phyloP scores from a whole-genome alignment of 2,888 invertebrate genomes.

The Pemphredon lugubris region DNA sequence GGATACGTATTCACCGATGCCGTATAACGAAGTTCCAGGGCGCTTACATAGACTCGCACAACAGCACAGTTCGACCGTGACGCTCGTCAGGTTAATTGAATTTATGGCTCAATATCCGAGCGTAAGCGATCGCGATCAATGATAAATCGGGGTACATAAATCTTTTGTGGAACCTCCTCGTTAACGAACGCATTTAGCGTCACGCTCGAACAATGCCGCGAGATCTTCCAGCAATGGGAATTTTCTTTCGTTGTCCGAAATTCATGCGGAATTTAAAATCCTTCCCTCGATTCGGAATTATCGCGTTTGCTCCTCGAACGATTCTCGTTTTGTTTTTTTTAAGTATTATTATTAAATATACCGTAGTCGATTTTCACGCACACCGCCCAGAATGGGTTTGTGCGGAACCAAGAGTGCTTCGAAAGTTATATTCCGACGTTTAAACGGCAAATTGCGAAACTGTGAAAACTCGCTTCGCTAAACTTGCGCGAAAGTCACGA shows the following conservation, averaged over 20 bases:
- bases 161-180: slow-evolving; percentile 53
- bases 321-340: too few species aligned
- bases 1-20: slow-evolving; percentile 31
- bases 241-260: neutral
- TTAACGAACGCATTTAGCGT: slow-evolving; percentile 37
- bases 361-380: too few species aligned
- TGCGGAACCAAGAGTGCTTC: too few species aligned
- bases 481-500: too few species aligned
- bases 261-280: neutral
- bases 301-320: neutral
- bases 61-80: slow-evolving; percentile 51
- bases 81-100: slow-evolving; percentile 72
- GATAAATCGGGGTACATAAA: slow-evolving; percentile 68
- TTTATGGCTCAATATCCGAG: slow-evolving; percentile 73
- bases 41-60: slow-evolving; percentile 19
- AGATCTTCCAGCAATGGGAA: slow-evolving; percentile 17
- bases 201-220: slow-evolving; percentile 31
- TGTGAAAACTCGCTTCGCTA: too few species aligned
- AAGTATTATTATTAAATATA: too few species aligned
- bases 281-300: neutral
- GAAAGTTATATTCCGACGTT: too few species aligned
- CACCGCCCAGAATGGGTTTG: too few species aligned
- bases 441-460: too few species aligned
- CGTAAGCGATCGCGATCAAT: slow-evolving; percentile 69
- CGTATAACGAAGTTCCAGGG: slow-evolving; percentile 40